These are phyloP conservation scores for Syrmaticus mikado DNA, from an alignment of 2,113 vertebrate genomes.

Conservation along the genomic window DNA sequence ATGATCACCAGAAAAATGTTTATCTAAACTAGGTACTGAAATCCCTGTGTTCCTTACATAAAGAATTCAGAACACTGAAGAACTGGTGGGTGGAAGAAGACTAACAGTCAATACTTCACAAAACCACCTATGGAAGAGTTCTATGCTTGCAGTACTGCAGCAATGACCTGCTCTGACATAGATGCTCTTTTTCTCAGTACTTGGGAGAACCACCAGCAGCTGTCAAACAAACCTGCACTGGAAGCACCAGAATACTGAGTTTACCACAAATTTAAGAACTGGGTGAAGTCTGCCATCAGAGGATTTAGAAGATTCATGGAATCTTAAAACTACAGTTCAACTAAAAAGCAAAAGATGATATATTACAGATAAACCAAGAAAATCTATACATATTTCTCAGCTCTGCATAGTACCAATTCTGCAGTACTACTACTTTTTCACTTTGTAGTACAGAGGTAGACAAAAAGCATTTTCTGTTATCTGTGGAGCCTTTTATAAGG, in stretches of 20 bases:
- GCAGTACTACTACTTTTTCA: not conserved
- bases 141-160: accelerated
- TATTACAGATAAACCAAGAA: not conserved
- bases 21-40: not conserved
- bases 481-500: not conserved
- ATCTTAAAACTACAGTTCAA: not conserved
- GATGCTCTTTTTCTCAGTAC: not conserved
- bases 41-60: not conserved
- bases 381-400: not conserved
- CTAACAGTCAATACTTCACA: not conserved
- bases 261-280: not conserved
- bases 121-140: not conserved
- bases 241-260: not conserved
- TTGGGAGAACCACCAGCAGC: not conserved
- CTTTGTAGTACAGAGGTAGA: not conserved
- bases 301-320: not conserved
- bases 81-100: not conserved
- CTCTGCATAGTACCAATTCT: not conserved
- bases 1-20: not conserved
- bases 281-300: not conserved
- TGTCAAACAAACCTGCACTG: not conserved
- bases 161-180: not conserved
- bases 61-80: not conserved
- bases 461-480: not conserved
- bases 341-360: not conserved